phyloP scores from a whole-genome alignment of 2,797 vertebrate species.

The Sebastes cheni region DNA sequence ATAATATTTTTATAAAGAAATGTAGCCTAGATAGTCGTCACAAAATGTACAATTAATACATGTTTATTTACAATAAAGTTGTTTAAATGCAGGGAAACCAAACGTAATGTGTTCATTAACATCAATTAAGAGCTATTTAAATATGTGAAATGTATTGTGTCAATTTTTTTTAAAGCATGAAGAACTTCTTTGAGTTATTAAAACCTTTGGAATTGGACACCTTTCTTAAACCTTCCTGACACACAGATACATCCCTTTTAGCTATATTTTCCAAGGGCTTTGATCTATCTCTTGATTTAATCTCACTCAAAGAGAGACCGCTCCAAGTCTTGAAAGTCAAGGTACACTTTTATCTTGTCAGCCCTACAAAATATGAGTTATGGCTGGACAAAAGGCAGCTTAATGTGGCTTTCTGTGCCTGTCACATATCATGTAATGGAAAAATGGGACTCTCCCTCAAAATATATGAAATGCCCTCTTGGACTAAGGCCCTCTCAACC shows the following conservation, averaged over 20 bases:
- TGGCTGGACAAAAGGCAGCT: constrained; percentile 63
- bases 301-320: constrained; percentile 58
- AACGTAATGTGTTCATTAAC: not conserved
- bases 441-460: constrained; percentile 62
- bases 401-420: constrained; percentile 62
- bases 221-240: constrained; percentile 20
- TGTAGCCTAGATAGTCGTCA: not conserved
- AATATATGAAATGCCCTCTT: constrained; percentile 60
- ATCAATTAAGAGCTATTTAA: not conserved
- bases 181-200: constrained; percentile 28
- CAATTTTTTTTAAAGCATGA: not conserved
- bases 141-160: not conserved
- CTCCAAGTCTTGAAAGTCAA: constrained; percentile 68
- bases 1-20: not conserved
- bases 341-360: constrained; percentile 72
- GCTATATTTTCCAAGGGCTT: constrained; percentile 52
- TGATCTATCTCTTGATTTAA: constrained; percentile 73
- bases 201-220: constrained; percentile 19
- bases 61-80: not conserved
- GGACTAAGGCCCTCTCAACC: constrained; percentile 49
- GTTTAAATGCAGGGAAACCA: not conserved
- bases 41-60: not conserved
- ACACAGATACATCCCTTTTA: constrained; percentile 20
- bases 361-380: constrained; percentile 69
- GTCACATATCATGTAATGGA: constrained; percentile 67